phyloP scores from a whole-genome alignment of 2,113 vertebrate genomes.

The Campylomormyrus tamandua region DNA sequence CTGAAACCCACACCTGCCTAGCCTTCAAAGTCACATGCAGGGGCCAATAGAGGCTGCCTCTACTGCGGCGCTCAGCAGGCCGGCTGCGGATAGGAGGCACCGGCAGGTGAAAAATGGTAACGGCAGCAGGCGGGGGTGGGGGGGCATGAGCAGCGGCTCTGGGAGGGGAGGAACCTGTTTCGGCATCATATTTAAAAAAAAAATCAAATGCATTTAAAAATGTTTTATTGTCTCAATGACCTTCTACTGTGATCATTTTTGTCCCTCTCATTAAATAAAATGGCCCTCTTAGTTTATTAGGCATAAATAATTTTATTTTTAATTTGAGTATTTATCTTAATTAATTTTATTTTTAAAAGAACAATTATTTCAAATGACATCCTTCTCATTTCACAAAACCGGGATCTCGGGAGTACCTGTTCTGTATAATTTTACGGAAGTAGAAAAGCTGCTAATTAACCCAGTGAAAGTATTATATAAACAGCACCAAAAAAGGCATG shows the following conservation, averaged over 20 bases:
- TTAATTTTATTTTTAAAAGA: not conserved
- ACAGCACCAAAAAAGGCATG: not conserved
- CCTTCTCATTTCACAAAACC: not conserved
- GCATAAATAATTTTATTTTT: not conserved
- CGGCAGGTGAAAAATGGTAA: not conserved
- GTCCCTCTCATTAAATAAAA: not conserved
- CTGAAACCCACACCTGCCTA: constrained; percentile 17
- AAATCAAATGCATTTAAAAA: not conserved
- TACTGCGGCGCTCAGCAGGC: not conserved
- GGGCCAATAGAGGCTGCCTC: not conserved
- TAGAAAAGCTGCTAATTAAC: not conserved
- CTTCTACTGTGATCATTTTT: not conserved
- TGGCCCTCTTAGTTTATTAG: not conserved
- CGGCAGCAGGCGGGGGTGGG: not conserved
- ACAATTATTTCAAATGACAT: not conserved
- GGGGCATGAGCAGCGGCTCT: not conserved
- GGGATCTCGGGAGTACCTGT: not conserved
- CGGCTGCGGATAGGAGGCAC: not conserved
- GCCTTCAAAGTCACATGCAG: constrained; percentile 40
- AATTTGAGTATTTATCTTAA: not conserved
- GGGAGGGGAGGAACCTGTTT: not conserved
- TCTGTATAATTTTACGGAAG: not conserved
- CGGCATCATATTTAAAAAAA: not conserved
- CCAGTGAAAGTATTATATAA: not conserved
- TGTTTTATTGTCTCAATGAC: not conserved